Conservation (phyloP, 2,888 invertebrate species). For the Bombyx huttoni region DNA sequence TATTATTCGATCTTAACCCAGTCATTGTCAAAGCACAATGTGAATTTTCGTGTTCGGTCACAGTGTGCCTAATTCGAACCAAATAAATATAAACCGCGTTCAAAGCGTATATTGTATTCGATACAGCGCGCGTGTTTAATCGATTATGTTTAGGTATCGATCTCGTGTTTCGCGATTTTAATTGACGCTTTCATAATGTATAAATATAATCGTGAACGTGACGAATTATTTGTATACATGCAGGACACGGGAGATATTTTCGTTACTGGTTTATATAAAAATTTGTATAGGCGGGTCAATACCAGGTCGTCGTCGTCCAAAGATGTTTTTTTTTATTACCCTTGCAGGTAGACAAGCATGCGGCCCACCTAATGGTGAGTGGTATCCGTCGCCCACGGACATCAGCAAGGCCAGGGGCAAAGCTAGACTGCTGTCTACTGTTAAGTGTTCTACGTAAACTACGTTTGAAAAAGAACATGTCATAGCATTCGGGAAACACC, state of each 20-base stretch:
- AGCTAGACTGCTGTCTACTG: no score
- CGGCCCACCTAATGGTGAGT: no score
- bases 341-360: no score
- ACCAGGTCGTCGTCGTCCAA: no score
- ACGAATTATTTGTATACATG: not conserved
- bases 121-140: conserved; percentile 56
- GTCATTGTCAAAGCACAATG: not conserved
- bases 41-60: not conserved
- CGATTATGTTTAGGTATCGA: conserved; percentile 61
- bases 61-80: conserved; percentile 2
- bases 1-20: not conserved
- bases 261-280: not conserved
- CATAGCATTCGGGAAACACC: no score
- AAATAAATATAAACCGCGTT: conserved; percentile 12
- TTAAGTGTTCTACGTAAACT: no score
- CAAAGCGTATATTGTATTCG: conserved; percentile 38
- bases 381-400: no score
- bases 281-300: no score
- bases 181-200: conserved; percentile 17
- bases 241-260: not conserved
- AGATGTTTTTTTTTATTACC: no score
- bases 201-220: not conserved
- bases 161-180: conserved; percentile 30
- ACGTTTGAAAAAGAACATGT: no score
- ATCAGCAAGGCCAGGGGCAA: no score